phyloP scores from a whole-genome alignment of 1,140 invertebrate genomes.

The Chironomus tepperi region DNA sequence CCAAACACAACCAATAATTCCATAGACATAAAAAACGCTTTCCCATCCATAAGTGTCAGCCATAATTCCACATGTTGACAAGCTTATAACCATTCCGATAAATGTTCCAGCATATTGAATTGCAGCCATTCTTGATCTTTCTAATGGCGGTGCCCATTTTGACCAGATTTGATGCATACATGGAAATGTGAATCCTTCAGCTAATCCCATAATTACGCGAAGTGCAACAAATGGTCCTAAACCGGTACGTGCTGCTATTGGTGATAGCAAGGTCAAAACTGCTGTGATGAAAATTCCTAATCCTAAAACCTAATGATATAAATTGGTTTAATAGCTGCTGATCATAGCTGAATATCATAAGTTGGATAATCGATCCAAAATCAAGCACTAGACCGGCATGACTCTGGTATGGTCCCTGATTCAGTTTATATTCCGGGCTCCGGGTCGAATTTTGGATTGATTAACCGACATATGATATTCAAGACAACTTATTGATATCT shows the following conservation, averaged over 20 bases:
- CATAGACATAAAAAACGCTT: conserved; percentile 83
- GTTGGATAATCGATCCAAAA: too few species aligned
- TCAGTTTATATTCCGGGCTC: too few species aligned
- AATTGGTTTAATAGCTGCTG: background rate
- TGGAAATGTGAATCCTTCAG: conserved; percentile 81
- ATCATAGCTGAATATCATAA: too few species aligned
- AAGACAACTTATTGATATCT: too few species aligned
- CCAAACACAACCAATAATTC: conserved; percentile 73
- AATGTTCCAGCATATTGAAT: background rate
- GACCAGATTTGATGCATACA: conserved; percentile 74
- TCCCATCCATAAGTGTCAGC: conserved; percentile 69
- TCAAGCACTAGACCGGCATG: too few species aligned
- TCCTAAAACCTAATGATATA: background rate
- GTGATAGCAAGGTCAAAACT: conserved; percentile 67
- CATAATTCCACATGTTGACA: background rate
- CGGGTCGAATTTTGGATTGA: too few species aligned
- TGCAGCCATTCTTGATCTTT: conserved; percentile 50
- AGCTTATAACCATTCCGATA: background rate
- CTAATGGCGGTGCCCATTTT: conserved; percentile 68
- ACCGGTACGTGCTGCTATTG: conserved; percentile 56
- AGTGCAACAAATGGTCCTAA: conserved; percentile 57
- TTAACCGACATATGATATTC: too few species aligned
- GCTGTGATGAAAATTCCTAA: conserved; percentile 65
- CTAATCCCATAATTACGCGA: conserved; percentile 70
- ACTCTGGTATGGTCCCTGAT: too few species aligned